A percentile compares a stretch with the other conserved stretches of the same genome.
These are phyloP conservation scores for Neopipo cinnamomea DNA, from an alignment of 2,113 vertebrate genomes.

Conservation along the genomic window DNA sequence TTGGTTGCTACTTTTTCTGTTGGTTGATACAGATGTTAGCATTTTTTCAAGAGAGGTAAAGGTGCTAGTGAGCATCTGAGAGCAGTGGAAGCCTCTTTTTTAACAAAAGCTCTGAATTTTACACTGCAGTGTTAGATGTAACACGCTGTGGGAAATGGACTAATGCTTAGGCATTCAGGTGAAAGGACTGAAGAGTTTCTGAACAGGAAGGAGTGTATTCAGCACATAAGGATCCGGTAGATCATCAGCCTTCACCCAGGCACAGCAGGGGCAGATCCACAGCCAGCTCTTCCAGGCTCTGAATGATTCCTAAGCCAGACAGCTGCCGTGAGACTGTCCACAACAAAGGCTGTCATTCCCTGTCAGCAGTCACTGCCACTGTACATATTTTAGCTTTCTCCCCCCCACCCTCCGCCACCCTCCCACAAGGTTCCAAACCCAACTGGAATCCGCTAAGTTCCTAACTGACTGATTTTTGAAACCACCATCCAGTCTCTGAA, in stretches of 20 bases:
- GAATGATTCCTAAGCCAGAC: fast-evolving
- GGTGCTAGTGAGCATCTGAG: not conserved
- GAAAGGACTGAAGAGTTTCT: not conserved
- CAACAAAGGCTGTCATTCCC: not conserved
- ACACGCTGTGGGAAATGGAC: not conserved
- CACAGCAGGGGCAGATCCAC: not conserved
- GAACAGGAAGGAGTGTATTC: not conserved
- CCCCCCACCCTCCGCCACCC: no score
- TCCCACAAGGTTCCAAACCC: not conserved
- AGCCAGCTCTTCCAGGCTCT: not conserved
- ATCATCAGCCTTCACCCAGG: not conserved
- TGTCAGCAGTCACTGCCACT: not conserved
- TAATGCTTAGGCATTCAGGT: not conserved
- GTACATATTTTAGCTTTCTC: not conserved
- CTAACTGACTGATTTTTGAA: not conserved
- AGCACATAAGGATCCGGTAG: not conserved
- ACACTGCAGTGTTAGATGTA: not conserved
- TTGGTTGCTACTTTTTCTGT: not conserved
- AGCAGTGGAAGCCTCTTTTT: not conserved
- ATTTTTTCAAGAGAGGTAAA: not conserved
- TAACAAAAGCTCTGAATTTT: not conserved
- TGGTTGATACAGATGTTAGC: not conserved
- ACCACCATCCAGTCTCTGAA: not conserved
- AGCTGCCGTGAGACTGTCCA: not conserved
- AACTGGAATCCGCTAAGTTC: not conserved